A percentile compares a stretch with the other conserved stretches of the same genome.
Conservation (phyloP, 2,797 vertebrate species). For the Gymnoscopelus braueri region DNA sequence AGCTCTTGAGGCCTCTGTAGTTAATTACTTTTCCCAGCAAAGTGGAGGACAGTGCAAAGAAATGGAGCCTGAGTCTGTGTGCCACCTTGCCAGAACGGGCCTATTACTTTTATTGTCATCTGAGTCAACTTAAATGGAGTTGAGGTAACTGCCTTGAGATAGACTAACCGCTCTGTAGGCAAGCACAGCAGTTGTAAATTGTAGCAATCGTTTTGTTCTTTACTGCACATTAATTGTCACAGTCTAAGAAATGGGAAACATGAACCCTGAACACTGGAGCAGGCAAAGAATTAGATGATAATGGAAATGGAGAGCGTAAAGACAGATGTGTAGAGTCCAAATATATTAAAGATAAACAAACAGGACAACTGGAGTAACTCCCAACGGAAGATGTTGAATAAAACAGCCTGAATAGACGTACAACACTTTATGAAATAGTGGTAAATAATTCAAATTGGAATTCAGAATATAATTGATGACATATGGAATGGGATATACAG, state of each 20-base stretch:
- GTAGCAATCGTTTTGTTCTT: too few relatives aligned
- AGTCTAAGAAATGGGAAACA: constrained; percentile 25
- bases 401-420: constrained; percentile 37
- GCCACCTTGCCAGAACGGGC: constrained; percentile 12
- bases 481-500: background rate
- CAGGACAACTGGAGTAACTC: too few relatives aligned
- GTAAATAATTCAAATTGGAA: too few relatives aligned
- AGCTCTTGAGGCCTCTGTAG: background rate
- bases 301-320: constrained; percentile 18
- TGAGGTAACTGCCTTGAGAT: constrained; percentile 3
- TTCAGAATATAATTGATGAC: background rate
- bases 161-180: too few relatives aligned
- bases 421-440: background rate
- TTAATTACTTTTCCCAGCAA: constrained; percentile 31
- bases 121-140: constrained; percentile 10
- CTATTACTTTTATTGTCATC: constrained; percentile 20
- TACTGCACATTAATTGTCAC: too few relatives aligned
- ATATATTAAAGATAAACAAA: too few relatives aligned
- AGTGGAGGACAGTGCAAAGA: constrained; percentile 18
- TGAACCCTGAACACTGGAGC: constrained; percentile 72
- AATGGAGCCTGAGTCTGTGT: constrained; percentile 19
- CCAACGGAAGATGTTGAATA: too few relatives aligned
- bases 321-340: background rate
- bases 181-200: too few relatives aligned
- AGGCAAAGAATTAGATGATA: constrained; percentile 48